A percentile compares a stretch with the other conserved stretches of the same genome.
Conservation (phyloP, 2,113 vertebrate genomes). For the Bubo blakistoni region DNA sequence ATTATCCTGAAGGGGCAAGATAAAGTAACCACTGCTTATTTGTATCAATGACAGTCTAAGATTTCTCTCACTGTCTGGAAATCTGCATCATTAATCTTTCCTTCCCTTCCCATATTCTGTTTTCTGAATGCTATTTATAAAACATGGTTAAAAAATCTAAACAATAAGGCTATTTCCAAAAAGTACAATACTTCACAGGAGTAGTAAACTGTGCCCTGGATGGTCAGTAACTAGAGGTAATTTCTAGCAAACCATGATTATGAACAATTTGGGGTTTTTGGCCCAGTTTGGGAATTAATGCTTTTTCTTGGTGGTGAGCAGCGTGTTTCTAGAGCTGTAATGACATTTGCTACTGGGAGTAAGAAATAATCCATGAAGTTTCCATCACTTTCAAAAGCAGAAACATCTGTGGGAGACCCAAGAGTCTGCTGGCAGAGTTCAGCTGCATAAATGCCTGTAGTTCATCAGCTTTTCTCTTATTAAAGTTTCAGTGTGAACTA, state of each 20-base stretch:
- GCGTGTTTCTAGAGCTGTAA: not conserved
- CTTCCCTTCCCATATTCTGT: not conserved
- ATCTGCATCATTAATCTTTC: not conserved
- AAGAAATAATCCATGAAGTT: conserved; percentile 65
- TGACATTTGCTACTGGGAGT: conserved; percentile 44
- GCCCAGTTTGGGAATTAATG: not conserved
- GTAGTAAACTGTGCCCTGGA: not conserved
- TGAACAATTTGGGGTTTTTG: not conserved
- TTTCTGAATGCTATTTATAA: not conserved
- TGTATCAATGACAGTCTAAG: not conserved
- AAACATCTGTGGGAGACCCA: conserved; percentile 35
- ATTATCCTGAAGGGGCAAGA: not conserved
- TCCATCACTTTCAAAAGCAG: conserved; percentile 51
- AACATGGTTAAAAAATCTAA: not conserved
- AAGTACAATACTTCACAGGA: not conserved
- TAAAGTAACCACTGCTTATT: not conserved
- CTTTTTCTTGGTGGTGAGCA: not conserved
- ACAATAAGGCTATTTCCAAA: not conserved
- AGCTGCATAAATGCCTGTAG: conserved; percentile 15
- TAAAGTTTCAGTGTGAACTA: conserved; percentile 45
- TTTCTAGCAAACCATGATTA: not conserved
- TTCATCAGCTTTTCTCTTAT: conserved; percentile 56
- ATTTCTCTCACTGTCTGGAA: not conserved
- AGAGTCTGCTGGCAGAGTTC: conserved; percentile 32
- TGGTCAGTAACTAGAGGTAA: not conserved